A percentile compares a stretch with the other conserved stretches of the same genome.
Conservation (phyloP, 2,888 invertebrate genomes). For the Calameuta filiformis region DNA sequence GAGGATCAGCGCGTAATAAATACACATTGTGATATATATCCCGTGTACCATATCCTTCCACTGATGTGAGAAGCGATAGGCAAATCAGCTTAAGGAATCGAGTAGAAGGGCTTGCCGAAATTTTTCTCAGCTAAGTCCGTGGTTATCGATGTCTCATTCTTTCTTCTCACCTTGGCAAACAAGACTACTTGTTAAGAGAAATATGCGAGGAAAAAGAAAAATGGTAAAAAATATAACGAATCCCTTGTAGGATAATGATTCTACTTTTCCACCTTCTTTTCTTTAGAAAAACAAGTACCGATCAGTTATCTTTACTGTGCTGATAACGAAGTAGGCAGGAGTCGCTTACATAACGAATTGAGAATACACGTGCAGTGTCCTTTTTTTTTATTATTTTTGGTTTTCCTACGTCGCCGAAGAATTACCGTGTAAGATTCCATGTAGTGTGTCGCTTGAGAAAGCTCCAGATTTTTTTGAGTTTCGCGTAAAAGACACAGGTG, state of each 20-base stretch:
- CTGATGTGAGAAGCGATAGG: background rate
- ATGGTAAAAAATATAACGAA: background rate
- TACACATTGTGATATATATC: background rate
- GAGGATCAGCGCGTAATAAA: background rate
- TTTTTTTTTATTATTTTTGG: background rate
- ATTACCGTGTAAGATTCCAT: background rate
- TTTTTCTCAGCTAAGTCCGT: background rate
- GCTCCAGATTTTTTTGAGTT: background rate
- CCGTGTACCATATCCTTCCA: background rate
- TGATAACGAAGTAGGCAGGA: background rate
- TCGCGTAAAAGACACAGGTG: background rate
- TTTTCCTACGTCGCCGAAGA: background rate
- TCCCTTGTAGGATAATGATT: background rate
- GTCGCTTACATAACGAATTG: too few relatives aligned
- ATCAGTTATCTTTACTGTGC: background rate
- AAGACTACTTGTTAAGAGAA: background rate
- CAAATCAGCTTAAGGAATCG: background rate
- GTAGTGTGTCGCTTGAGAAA: background rate
- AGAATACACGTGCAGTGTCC: too few relatives aligned
- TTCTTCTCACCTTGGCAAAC: background rate
- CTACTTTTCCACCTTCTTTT: background rate
- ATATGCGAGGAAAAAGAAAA: background rate
- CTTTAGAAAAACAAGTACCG: background rate
- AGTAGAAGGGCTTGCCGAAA: background rate
- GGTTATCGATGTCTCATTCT: background rate